A percentile compares a stretch with the other conserved stretches of the same genome.
phyloP scores from a whole-genome alignment of 2,113 vertebrate species.

The Meles meles region DNA sequence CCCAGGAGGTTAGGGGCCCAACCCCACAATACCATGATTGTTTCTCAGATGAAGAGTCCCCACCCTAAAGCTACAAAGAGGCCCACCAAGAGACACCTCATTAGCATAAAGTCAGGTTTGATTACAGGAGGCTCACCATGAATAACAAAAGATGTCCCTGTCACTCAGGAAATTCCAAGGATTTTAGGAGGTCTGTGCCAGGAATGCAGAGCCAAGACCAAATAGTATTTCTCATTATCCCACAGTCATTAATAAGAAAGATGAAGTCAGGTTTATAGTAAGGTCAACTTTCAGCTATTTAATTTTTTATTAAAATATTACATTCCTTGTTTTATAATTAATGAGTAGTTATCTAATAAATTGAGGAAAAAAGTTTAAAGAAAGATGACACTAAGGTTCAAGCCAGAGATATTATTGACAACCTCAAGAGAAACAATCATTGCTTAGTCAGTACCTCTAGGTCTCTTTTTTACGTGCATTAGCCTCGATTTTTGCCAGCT shows the following conservation, averaged over 20 bases:
- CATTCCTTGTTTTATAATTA: constrained; percentile 16
- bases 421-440: not conserved
- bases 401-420: not conserved
- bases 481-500: not conserved
- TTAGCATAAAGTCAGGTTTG: not conserved
- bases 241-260: not conserved
- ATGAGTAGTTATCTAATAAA: not conserved
- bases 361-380: constrained; percentile 1
- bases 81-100: not conserved
- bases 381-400: not conserved
- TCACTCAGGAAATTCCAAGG: not conserved
- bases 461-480: not conserved
- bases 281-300: not conserved
- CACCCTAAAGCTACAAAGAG: not conserved
- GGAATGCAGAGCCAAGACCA: not conserved
- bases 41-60: not conserved
- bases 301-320: not conserved
- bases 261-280: not conserved
- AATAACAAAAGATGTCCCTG: not conserved
- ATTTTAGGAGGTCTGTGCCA: not conserved
- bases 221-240: not conserved
- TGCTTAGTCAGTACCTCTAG: not conserved
- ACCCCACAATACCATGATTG: not conserved
- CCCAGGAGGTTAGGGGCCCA: not conserved
- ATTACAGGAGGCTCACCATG: not conserved